Evolutionary conservation across 2,797 vertebrate genomes (phyloP).

Genomic region (Benthosema pterotum): DNA sequence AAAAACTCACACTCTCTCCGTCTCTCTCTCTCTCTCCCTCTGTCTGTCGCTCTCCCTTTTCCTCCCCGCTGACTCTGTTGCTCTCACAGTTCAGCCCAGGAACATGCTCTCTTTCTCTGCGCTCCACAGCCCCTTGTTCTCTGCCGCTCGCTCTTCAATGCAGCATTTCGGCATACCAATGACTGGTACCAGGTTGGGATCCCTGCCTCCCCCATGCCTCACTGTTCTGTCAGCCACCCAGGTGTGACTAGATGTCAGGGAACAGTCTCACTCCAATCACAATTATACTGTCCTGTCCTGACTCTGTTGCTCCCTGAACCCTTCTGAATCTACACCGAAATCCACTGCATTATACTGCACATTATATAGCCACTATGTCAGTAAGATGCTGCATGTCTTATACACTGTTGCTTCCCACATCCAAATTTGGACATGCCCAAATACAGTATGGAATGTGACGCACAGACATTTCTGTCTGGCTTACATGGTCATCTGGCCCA

Average conservation of each 20-base stretch:
- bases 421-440: too few relatives aligned
- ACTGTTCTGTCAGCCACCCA: constrained; percentile 66
- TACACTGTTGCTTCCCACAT: too few relatives aligned
- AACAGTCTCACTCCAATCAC: constrained; percentile 68
- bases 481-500: too few relatives aligned
- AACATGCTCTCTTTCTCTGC: constrained; percentile 75
- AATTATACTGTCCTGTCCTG: constrained; percentile 68
- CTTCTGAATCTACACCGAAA: constrained; percentile 54
- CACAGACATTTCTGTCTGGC: too few relatives aligned
- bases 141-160: constrained; percentile 58
- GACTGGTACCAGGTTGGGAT: constrained; percentile 61
- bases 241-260: constrained; percentile 81
- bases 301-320: constrained; percentile 34
- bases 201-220: constrained; percentile 52
- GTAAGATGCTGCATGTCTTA: too few relatives aligned
- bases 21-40: background rate
- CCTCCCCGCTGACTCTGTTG: constrained; percentile 22
- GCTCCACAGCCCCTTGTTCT: constrained; percentile 75
- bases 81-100: constrained; percentile 42
- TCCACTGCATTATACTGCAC: constrained; percentile 25
- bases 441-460: too few relatives aligned
- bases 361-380: constrained; percentile 14
- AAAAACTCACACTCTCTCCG: constrained; percentile 26
- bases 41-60: background rate
- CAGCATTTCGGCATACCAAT: constrained; percentile 77